Evolutionary conservation across 2,888 invertebrate genomes (phyloP), one percentile per base, ranked within the genome.

Genomic region (Lasioglossum oenotherae): DNA sequence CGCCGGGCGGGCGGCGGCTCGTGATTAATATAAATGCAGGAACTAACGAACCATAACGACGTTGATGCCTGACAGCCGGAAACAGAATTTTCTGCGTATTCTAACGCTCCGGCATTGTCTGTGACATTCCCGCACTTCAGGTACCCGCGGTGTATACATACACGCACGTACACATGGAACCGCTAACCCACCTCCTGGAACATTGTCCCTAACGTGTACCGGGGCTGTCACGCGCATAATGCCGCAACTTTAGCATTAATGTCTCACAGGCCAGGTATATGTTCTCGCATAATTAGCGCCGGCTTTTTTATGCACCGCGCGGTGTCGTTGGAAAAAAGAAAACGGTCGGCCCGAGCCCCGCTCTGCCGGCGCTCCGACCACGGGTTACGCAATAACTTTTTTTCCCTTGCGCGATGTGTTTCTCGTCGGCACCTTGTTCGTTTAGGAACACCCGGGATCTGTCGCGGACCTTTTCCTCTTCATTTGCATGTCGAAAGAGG

Each of bases 201-300:
- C 91, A 90, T 92, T 91, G 92, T 93, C 92, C 92, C 91, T 87
- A 87, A 88, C 85, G 91, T 89, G 89, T 89, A 90, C 91, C 90
- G 86, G 88, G 91, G 84, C 92, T 92, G 93, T 93, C 93, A 93
- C 93, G 92, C 92, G 93, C 93, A 94, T 93, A 93, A 93, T 93
- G 91, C 92, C 88, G 87, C 92, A 92, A 93, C 92, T 93, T 93
- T 92, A 92, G 92, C 92, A 93, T 93, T 93, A 92, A 92, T 92
- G 92, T 93, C 88, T 93, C 93, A 88, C 90, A 88, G 90, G 84
- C 93, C 94, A 94, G 94, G 94, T 94, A 94, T 91, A 88, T 92
- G 92, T 93, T 92, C 93, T 93, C 91, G 93, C 93, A 93, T 93
- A 93, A 93, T 93, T 93, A 93, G 92, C 92, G 91, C 88, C 89